Evolutionary conservation across 2,797 vertebrate species (phyloP).

Genomic region (Alcedo quadribrachys): DNA sequence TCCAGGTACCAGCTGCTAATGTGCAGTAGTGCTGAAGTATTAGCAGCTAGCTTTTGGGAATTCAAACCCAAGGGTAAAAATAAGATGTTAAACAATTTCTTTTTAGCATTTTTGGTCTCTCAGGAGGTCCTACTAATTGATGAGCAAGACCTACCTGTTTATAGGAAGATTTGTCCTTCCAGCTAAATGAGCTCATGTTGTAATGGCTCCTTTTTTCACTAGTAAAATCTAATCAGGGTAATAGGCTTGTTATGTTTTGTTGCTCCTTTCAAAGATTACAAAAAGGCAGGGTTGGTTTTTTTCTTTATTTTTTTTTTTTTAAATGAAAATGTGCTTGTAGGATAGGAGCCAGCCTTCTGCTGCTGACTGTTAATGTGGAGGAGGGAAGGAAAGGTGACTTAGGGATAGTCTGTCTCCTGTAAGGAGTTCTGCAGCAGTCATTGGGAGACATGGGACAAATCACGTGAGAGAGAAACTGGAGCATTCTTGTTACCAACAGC

Average conservation of each 20-base stretch:
- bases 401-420: not conserved
- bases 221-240: conserved; percentile 11
- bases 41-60: not conserved
- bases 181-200: not conserved
- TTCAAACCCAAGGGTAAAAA: not conserved
- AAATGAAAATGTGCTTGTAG: not conserved
- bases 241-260: not conserved
- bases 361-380: not conserved
- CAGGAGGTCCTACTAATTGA: not conserved
- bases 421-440: not conserved
- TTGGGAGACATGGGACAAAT: not conserved
- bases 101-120: not conserved
- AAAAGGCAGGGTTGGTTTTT: not conserved
- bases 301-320: not conserved
- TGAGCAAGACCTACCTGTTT: not conserved
- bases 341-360: conserved; percentile 16
- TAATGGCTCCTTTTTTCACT: not conserved
- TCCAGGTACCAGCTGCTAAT: not conserved
- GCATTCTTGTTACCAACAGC: conserved; percentile 31
- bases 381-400: conserved; percentile 27
- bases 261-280: conserved; percentile 14
- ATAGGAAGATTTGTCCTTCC: not conserved
- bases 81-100: not conserved
- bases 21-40: not conserved
- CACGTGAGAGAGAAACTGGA: conserved; percentile 28